A percentile compares a stretch with the other conserved stretches of the same genome.
These are phyloP conservation scores for Archaeoteleia sp. DNA, from an alignment of 2,888 invertebrate genomes.

Conservation along the genomic window DNA sequence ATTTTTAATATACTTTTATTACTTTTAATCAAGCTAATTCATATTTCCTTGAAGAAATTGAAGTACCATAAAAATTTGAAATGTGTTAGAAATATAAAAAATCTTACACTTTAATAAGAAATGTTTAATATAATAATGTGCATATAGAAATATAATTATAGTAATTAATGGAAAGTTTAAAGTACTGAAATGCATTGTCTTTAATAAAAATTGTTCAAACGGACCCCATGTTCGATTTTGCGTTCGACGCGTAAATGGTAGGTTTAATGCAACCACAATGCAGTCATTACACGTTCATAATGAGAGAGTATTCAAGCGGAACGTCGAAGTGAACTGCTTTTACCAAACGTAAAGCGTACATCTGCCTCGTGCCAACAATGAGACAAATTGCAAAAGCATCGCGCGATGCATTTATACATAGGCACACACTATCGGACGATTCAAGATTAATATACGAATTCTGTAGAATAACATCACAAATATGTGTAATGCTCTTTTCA, in stretches of 20 bases:
- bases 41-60: no score
- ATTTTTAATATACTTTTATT: no score
- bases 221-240: constrained; percentile 14
- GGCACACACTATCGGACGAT: constrained; percentile 1
- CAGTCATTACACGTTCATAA: constrained; percentile 64
- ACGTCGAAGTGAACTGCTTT: constrained; percentile 59
- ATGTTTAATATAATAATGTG: no score
- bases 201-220: constrained; percentile 4
- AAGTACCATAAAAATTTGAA: no score
- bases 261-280: constrained; percentile 64
- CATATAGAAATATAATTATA: no score
- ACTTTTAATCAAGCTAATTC: no score
- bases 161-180: no score
- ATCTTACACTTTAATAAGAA: no score
- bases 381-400: constrained; percentile 34
- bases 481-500: no score
- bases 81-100: no score
- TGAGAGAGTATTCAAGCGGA: constrained; percentile 65
- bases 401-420: constrained; percentile 10
- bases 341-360: constrained; percentile 52
- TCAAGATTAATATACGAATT: constrained; percentile 10
- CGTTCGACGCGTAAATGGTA: constrained; percentile 54
- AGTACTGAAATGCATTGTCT: no score
- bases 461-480: no score
- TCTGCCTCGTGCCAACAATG: constrained; percentile 57